Evolutionary conservation across 2,797 vertebrate genomes (phyloP).

Genomic region (Pangasius mekongensis): DNA sequence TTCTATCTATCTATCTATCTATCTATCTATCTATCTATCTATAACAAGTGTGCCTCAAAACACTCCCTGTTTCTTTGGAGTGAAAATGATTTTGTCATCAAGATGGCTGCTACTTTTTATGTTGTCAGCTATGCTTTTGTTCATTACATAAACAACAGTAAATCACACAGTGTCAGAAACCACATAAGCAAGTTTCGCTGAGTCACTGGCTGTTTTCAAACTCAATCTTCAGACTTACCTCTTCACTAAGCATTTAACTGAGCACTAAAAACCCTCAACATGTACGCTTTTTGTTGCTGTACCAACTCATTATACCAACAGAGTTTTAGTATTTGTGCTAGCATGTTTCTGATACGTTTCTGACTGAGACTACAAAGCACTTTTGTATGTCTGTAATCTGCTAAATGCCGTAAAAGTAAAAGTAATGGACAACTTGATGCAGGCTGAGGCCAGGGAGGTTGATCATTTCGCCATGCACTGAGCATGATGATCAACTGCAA

Average conservation of each 20-base stretch:
- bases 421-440: background rate
- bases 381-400: background rate
- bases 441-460: background rate
- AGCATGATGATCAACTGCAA: background rate
- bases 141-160: slow-evolving; percentile 13
- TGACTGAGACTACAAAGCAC: too few species aligned
- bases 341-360: background rate
- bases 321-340: background rate
- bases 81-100: slow-evolving; percentile 1
- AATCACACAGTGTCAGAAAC: slow-evolving; percentile 8
- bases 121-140: slow-evolving; percentile 10
- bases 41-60: background rate
- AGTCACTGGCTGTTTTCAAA: background rate
- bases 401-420: background rate
- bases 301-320: background rate
- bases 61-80: background rate
- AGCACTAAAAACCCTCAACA: background rate
- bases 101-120: background rate
- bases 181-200: background rate
- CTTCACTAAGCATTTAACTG: slow-evolving; percentile 2
- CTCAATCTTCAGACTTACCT: background rate
- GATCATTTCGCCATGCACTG: background rate
- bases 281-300: background rate
- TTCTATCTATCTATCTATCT: too few species aligned
- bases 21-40: too few species aligned